A percentile compares a stretch with the other conserved stretches of the same genome.
Evolutionary conservation across 2,888 invertebrate species (phyloP).

Genomic region (Cheiracanthium punctorium): DNA sequence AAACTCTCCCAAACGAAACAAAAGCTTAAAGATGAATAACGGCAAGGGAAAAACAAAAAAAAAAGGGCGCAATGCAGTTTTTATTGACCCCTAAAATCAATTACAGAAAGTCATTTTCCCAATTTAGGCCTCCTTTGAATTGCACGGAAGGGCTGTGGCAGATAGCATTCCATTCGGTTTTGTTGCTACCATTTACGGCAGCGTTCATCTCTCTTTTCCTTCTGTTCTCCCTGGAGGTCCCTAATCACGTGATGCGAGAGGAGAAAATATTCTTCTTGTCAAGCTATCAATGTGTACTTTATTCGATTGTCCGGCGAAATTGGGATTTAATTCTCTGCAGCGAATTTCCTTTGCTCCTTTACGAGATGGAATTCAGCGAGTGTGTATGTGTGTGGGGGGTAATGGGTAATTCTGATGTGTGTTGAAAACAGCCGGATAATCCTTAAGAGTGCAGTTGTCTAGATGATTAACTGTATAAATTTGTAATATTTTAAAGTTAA

Average conservation of each 20-base stretch:
- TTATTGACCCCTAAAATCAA: slow-evolving; percentile 4
- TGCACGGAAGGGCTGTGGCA: neutral
- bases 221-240: neutral
- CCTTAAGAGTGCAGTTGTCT: no score
- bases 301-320: neutral
- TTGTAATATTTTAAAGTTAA: no score
- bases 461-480: no score
- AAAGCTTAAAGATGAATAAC: no score
- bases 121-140: slow-evolving; percentile 1
- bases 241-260: slow-evolving; percentile 3
- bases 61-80: neutral
- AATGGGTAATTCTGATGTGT: no score
- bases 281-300: slow-evolving; percentile 1
- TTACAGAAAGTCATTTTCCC: slow-evolving; percentile 4
- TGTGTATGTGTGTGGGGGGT: no score
- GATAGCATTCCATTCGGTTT: neutral
- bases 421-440: no score
- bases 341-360: neutral
- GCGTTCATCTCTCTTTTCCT: neutral
- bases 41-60: no score
- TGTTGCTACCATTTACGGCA: neutral
- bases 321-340: neutral
- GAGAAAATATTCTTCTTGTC: slow-evolving; percentile 4
- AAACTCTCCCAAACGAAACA: no score
- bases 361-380: neutral